A percentile compares a stretch with the other conserved stretches of the same genome.
Evolutionary conservation across 2,113 vertebrate genomes (phyloP).

Genomic region (Xenus cinereus): DNA sequence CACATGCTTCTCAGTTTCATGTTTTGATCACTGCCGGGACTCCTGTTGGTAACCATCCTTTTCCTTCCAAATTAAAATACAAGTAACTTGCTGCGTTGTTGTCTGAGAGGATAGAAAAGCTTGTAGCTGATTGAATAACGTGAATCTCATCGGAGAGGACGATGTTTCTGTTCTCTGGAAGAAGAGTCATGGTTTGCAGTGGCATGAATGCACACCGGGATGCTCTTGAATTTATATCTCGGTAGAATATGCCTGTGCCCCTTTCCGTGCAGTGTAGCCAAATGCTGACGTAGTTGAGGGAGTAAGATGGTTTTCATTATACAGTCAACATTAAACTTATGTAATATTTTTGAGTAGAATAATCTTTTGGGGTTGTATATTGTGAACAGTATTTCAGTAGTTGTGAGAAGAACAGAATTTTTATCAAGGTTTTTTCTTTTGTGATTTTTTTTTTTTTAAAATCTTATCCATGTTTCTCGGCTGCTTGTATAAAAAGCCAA

Average conservation of each 20-base stretch:
- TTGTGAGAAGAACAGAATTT: background rate
- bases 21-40: background rate
- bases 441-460: background rate
- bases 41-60: background rate
- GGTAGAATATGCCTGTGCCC: background rate
- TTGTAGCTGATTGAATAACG: background rate
- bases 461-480: background rate
- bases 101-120: background rate
- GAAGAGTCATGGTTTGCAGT: background rate
- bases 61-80: background rate
- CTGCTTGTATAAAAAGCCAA: background rate
- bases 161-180: background rate
- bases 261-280: background rate
- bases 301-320: background rate
- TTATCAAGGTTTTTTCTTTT: background rate
- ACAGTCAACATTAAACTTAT: background rate
- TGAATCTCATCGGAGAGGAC: background rate
- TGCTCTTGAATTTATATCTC: background rate
- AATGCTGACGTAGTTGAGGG: background rate
- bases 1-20: background rate
- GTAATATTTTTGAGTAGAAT: background rate
- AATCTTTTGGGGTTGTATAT: background rate
- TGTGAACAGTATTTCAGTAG: background rate
- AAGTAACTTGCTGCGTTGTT: background rate
- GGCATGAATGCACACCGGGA: background rate